Conservation (phyloP, 2,797 vertebrate species). For the Lemur catta region DNA sequence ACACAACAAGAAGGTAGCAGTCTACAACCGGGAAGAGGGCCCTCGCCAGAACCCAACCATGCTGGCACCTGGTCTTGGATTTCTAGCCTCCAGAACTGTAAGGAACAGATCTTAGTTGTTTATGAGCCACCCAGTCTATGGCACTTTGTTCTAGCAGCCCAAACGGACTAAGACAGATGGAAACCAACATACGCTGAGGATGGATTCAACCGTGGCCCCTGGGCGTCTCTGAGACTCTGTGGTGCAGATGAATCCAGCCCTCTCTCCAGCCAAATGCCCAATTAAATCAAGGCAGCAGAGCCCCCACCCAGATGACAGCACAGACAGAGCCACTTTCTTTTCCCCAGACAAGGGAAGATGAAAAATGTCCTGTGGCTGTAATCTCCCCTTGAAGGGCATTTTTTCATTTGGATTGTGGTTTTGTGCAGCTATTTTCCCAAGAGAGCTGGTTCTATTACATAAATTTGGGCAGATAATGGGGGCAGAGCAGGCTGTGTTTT, state of each 20-base stretch:
- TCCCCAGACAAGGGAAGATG: background rate
- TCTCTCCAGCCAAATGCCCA: background rate
- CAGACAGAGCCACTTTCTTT: background rate
- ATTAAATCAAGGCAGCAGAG: background rate
- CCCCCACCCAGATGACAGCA: background rate
- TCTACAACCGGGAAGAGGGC: background rate
- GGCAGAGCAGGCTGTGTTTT: background rate
- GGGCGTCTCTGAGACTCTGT: background rate
- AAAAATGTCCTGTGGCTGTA: background rate
- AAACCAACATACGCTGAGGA: background rate
- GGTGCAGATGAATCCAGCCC: background rate
- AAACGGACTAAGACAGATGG: background rate
- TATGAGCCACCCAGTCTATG: background rate
- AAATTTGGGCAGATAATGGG: background rate
- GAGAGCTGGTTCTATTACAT: background rate
- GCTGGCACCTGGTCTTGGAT: background rate
- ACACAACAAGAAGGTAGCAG: background rate
- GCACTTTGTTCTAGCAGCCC: background rate
- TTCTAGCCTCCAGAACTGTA: background rate
- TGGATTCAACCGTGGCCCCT: background rate
- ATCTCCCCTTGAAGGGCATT: background rate
- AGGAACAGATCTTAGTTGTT: background rate
- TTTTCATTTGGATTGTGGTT: conserved; percentile 25
- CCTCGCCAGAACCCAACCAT: background rate
- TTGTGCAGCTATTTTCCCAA: background rate